A percentile compares a stretch with the other conserved stretches of the same genome.
Evolutionary conservation across 2,113 vertebrate species (phyloP).

Genomic region (Arizona elegans): DNA sequence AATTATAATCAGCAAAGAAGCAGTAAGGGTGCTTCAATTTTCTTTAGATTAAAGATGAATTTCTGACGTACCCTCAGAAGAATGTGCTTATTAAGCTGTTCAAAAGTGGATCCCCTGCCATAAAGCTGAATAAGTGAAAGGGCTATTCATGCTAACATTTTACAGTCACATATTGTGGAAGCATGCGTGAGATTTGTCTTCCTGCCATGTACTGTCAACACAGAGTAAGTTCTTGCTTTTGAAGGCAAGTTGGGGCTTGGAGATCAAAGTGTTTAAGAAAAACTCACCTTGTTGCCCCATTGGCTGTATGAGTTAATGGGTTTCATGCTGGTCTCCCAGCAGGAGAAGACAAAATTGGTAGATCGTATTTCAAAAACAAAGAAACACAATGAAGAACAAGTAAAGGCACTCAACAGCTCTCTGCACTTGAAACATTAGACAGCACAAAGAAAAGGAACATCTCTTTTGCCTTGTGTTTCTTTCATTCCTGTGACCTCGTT

Average conservation of each 20-base stretch:
- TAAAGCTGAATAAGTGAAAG: not conserved
- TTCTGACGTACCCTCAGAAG: not conserved
- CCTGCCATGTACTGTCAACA: not conserved
- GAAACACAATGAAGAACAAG: not conserved
- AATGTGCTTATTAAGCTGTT: not conserved
- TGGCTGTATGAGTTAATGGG: not conserved
- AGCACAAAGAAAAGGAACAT: not conserved
- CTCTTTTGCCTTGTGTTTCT: not conserved
- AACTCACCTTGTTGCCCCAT: not conserved
- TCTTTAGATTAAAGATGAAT: not conserved
- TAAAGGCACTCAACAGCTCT: not conserved
- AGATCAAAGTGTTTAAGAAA: not conserved
- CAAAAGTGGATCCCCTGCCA: not conserved
- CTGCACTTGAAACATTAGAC: not conserved
- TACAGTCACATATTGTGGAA: fast-evolving
- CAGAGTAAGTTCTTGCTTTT: not conserved
- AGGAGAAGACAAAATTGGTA: not conserved
- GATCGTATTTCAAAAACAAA: not conserved
- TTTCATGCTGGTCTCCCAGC: not conserved
- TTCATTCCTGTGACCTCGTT: not conserved
- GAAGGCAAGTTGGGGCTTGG: not conserved
- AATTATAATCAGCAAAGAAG: slow-evolving; percentile 10
- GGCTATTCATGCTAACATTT: not conserved
- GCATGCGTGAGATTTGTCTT: not conserved
- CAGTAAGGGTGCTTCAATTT: not conserved